These are phyloP conservation scores for Megaleporinus macrocephalus DNA, from an alignment of 2,113 vertebrate genomes.

Conservation along the genomic window DNA sequence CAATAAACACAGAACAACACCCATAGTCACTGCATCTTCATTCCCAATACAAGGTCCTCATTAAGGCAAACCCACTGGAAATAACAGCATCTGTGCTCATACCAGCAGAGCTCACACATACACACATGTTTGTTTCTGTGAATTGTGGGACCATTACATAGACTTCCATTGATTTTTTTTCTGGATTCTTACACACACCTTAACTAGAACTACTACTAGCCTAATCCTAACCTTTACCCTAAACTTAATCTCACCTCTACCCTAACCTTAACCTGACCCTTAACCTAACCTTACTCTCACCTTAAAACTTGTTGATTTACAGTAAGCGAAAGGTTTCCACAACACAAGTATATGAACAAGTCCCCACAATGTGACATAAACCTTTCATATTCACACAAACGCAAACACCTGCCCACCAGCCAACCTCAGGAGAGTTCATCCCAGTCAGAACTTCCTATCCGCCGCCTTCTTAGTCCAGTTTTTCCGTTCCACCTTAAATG, in stretches of 20 bases:
- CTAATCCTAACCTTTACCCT: too few relatives aligned
- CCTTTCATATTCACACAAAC: constrained; percentile 20
- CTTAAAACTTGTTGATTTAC: too few relatives aligned
- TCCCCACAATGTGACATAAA: background rate
- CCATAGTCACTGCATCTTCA: constrained; percentile 38
- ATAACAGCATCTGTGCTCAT: constrained; percentile 28
- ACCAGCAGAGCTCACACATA: background rate
- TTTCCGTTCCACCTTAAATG: too few relatives aligned
- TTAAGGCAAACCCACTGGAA: constrained; percentile 21
- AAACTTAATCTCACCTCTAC: too few relatives aligned
- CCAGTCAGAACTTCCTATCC: background rate
- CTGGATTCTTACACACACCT: too few relatives aligned
- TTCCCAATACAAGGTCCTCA: constrained; percentile 9
- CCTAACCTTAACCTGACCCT: too few relatives aligned
- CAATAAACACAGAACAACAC: constrained; percentile 41
- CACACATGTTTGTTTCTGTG: constrained; percentile 3
- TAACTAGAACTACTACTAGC: too few relatives aligned
- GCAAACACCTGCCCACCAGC: constrained; percentile 43
- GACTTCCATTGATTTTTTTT: too few relatives aligned
- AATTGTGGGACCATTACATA: too few relatives aligned
- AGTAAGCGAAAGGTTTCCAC: too few relatives aligned
- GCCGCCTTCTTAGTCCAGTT: background rate
- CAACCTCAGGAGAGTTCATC: constrained; percentile 28
- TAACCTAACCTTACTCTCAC: too few relatives aligned
- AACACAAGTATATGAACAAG: too few relatives aligned